These are phyloP conservation scores for Zaprionus camerounensis DNA, from an alignment of 1,140 invertebrate genomes.

Conservation along the genomic window DNA sequence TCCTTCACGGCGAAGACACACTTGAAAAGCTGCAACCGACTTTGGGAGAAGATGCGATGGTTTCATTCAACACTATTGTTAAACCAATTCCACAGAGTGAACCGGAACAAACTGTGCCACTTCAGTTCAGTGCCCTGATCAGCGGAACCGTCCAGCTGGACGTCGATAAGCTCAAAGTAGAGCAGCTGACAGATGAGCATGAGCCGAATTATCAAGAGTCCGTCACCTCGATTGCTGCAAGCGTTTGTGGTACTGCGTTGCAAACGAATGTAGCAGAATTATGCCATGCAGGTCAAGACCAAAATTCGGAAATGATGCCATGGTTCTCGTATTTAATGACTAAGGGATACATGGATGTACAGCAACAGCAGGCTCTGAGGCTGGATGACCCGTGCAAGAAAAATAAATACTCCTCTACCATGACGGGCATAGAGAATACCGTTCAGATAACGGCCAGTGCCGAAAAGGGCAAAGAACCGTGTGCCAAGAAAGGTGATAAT, in stretches of 20 bases:
- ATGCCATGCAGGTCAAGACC: not conserved
- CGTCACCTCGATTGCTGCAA: slow-evolving; percentile 70
- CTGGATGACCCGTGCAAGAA: slow-evolving; percentile 68
- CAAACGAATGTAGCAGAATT: slow-evolving; percentile 42
- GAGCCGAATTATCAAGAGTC: slow-evolving; percentile 63
- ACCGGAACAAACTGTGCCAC: slow-evolving; percentile 24
- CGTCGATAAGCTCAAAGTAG: slow-evolving; percentile 43
- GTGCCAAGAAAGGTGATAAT: slow-evolving; percentile 11
- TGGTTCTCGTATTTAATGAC: not conserved
- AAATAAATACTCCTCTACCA: slow-evolving; percentile 44
- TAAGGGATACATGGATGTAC: slow-evolving; percentile 20
- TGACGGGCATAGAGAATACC: slow-evolving; percentile 4
- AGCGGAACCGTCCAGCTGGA: slow-evolving; percentile 66
- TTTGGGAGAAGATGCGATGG: slow-evolving; percentile 36
- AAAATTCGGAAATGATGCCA: not conserved
- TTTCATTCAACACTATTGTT: slow-evolving; percentile 58
- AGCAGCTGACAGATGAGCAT: slow-evolving; percentile 32
- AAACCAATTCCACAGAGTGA: slow-evolving; percentile 28
- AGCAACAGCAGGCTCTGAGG: slow-evolving; percentile 15
- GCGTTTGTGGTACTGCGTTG: slow-evolving; percentile 69
- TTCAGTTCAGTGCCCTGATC: slow-evolving; percentile 69
- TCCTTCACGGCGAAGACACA: not conserved
- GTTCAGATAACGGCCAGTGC: slow-evolving; percentile 37
- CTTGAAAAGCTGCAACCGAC: not conserved
- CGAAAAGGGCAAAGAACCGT: not conserved